Evolutionary conservation across 1,140 invertebrate genomes (phyloP).

Genomic region (Philaenus spumarius): DNA sequence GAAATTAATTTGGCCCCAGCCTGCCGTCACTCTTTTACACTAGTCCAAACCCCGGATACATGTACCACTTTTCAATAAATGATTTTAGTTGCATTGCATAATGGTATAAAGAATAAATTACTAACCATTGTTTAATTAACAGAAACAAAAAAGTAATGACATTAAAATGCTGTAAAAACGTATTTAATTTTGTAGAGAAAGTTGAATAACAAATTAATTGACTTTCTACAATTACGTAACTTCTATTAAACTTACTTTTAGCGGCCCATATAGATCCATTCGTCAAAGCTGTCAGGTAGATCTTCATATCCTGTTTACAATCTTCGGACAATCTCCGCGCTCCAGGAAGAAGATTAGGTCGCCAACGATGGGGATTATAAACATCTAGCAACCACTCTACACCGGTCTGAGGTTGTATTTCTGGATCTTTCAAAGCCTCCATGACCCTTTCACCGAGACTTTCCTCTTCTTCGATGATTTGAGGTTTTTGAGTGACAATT

Average conservation of each 20-base stretch:
- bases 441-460: neutral
- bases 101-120: too few species aligned
- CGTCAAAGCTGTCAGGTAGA: constrained; percentile 48
- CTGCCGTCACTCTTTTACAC: too few species aligned
- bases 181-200: too few species aligned
- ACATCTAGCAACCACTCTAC: constrained; percentile 55
- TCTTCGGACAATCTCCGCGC: constrained; percentile 18
- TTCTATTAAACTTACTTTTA: constrained; percentile 52
- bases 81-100: too few species aligned
- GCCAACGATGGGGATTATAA: constrained; percentile 59
- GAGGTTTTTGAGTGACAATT: neutral
- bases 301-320: constrained; percentile 49
- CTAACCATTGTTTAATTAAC: too few species aligned
- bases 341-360: constrained; percentile 34
- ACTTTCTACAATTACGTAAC: too few species aligned
- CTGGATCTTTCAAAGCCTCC: neutral
- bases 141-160: too few species aligned
- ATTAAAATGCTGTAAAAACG: too few species aligned
- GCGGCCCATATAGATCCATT: constrained; percentile 58
- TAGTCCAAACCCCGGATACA: too few species aligned
- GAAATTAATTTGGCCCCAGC: too few species aligned
- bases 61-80: too few species aligned
- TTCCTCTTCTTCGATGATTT: neutral
- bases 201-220: too few species aligned
- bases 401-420: neutral